These are phyloP conservation scores for Himalopsyche japonica DNA, from an alignment of 2,888 invertebrate species.

Conservation along the genomic window DNA sequence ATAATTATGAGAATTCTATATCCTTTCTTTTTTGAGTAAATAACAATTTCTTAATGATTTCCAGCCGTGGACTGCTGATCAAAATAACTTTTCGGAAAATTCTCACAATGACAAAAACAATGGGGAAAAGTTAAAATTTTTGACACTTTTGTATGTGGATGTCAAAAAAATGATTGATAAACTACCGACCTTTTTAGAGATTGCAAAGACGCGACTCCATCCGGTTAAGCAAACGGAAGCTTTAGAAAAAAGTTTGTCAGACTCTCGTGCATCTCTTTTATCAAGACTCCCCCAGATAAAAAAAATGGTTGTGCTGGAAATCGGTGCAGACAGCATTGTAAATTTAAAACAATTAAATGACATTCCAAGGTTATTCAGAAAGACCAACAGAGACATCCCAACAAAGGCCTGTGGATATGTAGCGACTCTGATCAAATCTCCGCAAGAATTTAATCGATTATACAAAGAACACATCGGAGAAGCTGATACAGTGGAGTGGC, in stretches of 20 bases:
- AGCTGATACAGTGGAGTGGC: slow-evolving; percentile 49
- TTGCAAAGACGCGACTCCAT: slow-evolving; percentile 44
- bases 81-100: slow-evolving; percentile 22
- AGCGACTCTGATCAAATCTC: slow-evolving; percentile 64
- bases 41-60: slow-evolving; percentile 3
- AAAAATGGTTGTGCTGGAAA: slow-evolving; percentile 49
- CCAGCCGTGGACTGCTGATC: slow-evolving; percentile 20
- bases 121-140: slow-evolving; percentile 43
- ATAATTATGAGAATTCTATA: too few relatives aligned
- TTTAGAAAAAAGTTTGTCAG: slow-evolving; percentile 33
- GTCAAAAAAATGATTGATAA: slow-evolving; percentile 46
- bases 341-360: slow-evolving; percentile 84
- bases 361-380: slow-evolving; percentile 88
- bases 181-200: slow-evolving; percentile 45
- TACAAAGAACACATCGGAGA: slow-evolving; percentile 52
- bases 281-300: slow-evolving; percentile 46
- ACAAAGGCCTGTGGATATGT: slow-evolving; percentile 80
- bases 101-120: slow-evolving; percentile 22
- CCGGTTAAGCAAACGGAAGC: slow-evolving; percentile 23
- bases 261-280: slow-evolving; percentile 21
- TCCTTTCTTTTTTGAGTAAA: not conserved
- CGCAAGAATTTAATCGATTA: slow-evolving; percentile 62
- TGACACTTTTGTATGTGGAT: slow-evolving; percentile 52
- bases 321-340: slow-evolving; percentile 55
- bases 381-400: slow-evolving; percentile 88